These are phyloP conservation scores for Esox niger DNA, from an alignment of 2,113 vertebrate species.

Conservation along the genomic window DNA sequence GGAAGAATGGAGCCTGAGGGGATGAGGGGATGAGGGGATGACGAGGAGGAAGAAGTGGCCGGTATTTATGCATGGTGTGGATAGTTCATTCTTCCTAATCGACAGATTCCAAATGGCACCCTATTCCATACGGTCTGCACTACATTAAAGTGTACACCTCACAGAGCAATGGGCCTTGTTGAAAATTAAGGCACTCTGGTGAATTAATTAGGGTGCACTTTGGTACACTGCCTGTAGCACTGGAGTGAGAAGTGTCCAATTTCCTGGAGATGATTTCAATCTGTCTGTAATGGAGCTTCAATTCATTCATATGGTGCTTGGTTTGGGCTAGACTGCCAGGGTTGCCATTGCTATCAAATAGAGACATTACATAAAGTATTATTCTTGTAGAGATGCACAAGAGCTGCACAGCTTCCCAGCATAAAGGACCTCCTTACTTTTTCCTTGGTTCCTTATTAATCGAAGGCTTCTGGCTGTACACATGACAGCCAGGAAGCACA, in stretches of 20 bases:
- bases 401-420: not conserved
- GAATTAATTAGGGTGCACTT: too few species aligned
- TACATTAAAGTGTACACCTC: too few species aligned
- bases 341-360: conserved; percentile 20
- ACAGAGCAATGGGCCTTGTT: too few species aligned
- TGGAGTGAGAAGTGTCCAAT: conserved; percentile 51
- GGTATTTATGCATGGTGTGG: conserved; percentile 10
- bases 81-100: conserved; percentile 43
- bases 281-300: conserved; percentile 41
- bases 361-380: conserved; percentile 24
- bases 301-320: conserved; percentile 17
- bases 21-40: not conserved
- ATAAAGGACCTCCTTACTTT: conserved; percentile 3
- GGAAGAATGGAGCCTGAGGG: not conserved
- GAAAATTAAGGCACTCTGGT: too few species aligned
- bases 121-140: too few species aligned
- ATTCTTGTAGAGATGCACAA: conserved; percentile 13
- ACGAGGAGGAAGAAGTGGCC: not conserved
- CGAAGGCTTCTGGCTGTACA: conserved; percentile 13
- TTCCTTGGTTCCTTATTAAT: conserved; percentile 31
- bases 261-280: conserved; percentile 47
- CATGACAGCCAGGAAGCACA: conserved; percentile 2
- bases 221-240: conserved; percentile 28
- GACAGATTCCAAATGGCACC: conserved; percentile 26
- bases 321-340: not conserved